Evolutionary conservation across 2,888 invertebrate genomes (phyloP).

Genomic region (Cosmia trapezina): DNA sequence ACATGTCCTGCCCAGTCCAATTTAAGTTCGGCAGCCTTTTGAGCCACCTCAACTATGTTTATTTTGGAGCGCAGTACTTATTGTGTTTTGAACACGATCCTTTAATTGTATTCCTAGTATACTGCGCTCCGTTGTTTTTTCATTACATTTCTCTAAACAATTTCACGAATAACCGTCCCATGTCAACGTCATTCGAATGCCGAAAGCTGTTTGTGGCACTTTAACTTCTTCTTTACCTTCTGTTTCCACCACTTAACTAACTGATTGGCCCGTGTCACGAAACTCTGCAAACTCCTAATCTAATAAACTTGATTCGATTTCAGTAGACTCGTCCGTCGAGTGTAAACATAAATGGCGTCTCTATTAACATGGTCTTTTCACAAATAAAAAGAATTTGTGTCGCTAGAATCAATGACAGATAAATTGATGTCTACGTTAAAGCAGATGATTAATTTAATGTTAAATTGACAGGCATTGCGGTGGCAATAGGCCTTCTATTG

Average conservation of each 20-base stretch:
- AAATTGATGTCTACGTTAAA: slow-evolving; percentile 13
- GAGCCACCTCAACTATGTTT: too few relatives aligned
- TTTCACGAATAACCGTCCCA: background rate
- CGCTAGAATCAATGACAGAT: slow-evolving; percentile 1
- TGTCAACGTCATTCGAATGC: background rate
- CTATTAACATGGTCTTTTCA: slow-evolving; percentile 21
- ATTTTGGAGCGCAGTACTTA: too few relatives aligned
- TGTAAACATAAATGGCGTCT: slow-evolving; percentile 41
- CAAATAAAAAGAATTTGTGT: slow-evolving; percentile 34
- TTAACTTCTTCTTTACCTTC: background rate
- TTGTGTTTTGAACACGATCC: too few relatives aligned
- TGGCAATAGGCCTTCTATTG: background rate
- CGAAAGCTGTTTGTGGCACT: background rate
- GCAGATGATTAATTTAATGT: background rate
- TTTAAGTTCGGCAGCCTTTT: too few relatives aligned
- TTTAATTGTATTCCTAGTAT: too few relatives aligned
- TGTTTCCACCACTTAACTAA: background rate
- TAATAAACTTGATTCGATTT: slow-evolving; percentile 45
- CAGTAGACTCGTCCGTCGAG: slow-evolving; percentile 15
- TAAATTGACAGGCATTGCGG: background rate
- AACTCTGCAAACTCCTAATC: slow-evolving; percentile 31
- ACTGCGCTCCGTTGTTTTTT: too few relatives aligned
- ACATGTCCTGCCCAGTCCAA: too few relatives aligned
- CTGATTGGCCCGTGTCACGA: background rate
- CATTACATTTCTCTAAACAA: background rate